Evolutionary conservation across 2,797 vertebrate genomes (phyloP), one percentile per base, ranked within the genome.

Genomic region (Manis crassicaudata): DNA sequence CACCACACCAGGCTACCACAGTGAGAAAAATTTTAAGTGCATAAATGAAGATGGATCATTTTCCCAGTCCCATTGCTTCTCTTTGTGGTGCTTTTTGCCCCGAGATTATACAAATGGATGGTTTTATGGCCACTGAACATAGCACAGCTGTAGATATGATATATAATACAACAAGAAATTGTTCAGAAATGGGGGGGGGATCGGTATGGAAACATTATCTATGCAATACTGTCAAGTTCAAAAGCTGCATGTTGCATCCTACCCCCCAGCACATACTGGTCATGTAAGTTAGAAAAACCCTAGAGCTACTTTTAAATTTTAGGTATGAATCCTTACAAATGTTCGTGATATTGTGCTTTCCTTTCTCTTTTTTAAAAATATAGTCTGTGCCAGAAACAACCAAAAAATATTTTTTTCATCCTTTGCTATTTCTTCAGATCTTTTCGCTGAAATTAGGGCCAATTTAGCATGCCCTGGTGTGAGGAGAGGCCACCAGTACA

Each of bases 101-200:
- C 50, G 79, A 97, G 94, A 98, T 97, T 97, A 97, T 75, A 97
- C 0, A 56, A 97, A 98, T 95, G 97, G 94, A 96, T 76, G 90
- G 60, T 97, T 97, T 96, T 97, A 97, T 96, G 97, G 97, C 91
- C 94, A 37, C 20, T n/a, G 95, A 97, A 97, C 92, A 90, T 58
- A 96, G 92, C 95, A 97, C 96, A 98, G 96, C 96, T 97, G 83
- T 75, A 97, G 95, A 73, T 56, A 79, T 27, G 29, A 92, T 95
- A 88, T 70, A 83, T 93, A 97, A 96, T 76, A 96, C 86, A 93
- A 43, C 11, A 95, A 95, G 92, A 93, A 82, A 68, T 97, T 68
- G 58, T 92, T 97, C 86, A 83, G 85, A 97, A 97, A 84, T 86
- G 72, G 58, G 84, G 94, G 54, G 32, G 92, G 60, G 76, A 35